phyloP scores from a whole-genome alignment of 2,888 invertebrate genomes.

The Mamestra brassicae region DNA sequence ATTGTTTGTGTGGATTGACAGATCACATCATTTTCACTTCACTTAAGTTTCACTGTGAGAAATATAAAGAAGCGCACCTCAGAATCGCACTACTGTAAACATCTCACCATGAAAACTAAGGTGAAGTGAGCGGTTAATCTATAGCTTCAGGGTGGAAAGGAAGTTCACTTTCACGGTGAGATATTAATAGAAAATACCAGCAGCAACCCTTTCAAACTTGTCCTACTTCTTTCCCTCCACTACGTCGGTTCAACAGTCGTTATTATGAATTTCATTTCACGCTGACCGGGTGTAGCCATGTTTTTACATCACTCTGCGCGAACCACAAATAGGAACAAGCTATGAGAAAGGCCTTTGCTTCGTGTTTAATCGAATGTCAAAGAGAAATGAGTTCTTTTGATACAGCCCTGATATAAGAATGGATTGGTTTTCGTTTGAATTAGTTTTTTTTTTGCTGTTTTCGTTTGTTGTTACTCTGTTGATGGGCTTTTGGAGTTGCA shows the following conservation, averaged over 20 bases:
- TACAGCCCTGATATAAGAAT: conserved; percentile 30
- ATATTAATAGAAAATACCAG: background rate
- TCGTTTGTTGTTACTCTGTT: background rate
- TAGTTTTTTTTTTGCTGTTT: background rate
- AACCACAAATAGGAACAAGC: conserved; percentile 54
- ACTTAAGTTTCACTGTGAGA: too few species aligned
- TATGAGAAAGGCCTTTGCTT: conserved; percentile 61
- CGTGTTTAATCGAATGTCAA: conserved; percentile 63
- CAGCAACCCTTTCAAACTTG: conserved; percentile 6
- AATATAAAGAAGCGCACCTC: too few species aligned
- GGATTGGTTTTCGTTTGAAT: conserved; percentile 39
- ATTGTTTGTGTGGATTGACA: too few species aligned
- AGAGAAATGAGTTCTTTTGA: conserved; percentile 57
- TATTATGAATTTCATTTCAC: conserved; percentile 71
- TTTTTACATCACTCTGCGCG: conserved; percentile 58
- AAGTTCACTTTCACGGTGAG: too few species aligned
- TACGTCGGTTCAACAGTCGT: conserved; percentile 46
- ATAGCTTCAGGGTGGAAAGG: too few species aligned
- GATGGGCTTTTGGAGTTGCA: background rate
- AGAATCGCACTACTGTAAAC: too few species aligned
- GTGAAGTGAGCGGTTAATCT: too few species aligned
- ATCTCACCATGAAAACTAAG: too few species aligned
- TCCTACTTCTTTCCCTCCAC: conserved; percentile 5
- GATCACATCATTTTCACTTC: too few species aligned
- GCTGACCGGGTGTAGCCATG: conserved; percentile 63